Evolutionary conservation across 2,797 vertebrate species (phyloP).

Genomic region (Triplophysa bombifrons): DNA sequence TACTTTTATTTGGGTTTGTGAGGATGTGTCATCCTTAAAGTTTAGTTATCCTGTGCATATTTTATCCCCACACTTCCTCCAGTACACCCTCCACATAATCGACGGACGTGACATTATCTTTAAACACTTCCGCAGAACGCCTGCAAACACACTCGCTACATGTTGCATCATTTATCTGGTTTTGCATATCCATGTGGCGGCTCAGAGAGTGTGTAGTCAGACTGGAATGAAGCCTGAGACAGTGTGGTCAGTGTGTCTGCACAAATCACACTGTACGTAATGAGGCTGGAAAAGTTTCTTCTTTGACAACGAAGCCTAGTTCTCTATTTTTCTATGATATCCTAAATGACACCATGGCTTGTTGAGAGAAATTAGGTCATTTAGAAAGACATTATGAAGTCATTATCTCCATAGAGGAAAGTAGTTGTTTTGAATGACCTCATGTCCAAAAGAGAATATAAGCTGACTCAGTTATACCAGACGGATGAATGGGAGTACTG

Average conservation of each 20-base stretch:
- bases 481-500: constrained; percentile 17
- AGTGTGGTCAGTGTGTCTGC: constrained; percentile 32
- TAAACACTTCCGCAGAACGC: constrained; percentile 25
- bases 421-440: constrained; percentile 27
- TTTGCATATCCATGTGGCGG: constrained; percentile 21
- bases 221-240: constrained; percentile 11
- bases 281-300: not conserved
- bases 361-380: constrained; percentile 10
- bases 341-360: constrained; percentile 16
- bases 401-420: constrained; percentile 19
- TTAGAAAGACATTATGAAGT: constrained; percentile 1
- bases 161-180: constrained; percentile 40
- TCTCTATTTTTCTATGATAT: not conserved
- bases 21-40: not conserved
- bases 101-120: constrained; percentile 43
- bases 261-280: constrained; percentile 15
- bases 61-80: constrained; percentile 38
- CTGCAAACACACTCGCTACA: constrained; percentile 13
- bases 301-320: not conserved
- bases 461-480: constrained; percentile 42
- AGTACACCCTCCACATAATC: constrained; percentile 30
- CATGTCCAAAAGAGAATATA: constrained; percentile 24
- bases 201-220: not conserved
- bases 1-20: constrained; percentile 18
- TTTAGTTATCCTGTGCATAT: constrained; percentile 3